A percentile compares a stretch with the other conserved stretches of the same genome.
These are phyloP conservation scores for Chromobotia macracanthus DNA, from an alignment of 2,797 vertebrate species.

Conservation along the genomic window DNA sequence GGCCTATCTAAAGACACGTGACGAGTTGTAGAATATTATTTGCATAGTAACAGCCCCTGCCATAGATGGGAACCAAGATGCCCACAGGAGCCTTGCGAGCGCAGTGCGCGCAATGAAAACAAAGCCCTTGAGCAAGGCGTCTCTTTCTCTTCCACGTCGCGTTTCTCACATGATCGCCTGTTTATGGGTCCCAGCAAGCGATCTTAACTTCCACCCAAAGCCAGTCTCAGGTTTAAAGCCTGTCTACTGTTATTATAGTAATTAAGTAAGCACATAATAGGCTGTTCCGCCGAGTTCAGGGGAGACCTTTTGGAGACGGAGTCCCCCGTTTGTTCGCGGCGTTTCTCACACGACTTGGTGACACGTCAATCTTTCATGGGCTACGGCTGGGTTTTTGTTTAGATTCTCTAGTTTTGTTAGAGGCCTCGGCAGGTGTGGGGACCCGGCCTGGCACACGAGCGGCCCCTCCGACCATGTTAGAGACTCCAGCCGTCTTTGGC, in stretches of 20 bases:
- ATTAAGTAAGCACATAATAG: constrained; percentile 99
- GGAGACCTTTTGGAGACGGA: constrained; percentile 94
- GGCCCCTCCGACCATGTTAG: constrained; percentile 76
- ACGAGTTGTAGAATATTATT: constrained; percentile 83
- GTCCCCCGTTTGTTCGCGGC: constrained; percentile 93
- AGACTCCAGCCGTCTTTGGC: constrained; percentile 89
- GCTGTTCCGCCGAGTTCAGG: constrained; percentile 99
- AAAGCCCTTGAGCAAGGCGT: constrained; percentile 77
- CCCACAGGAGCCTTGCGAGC: constrained; percentile 77
- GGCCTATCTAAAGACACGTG: constrained; percentile 93
- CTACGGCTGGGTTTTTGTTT: constrained; percentile 66
- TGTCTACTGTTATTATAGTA: constrained; percentile 99
- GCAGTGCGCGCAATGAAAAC: constrained; percentile 81
- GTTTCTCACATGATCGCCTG: constrained; percentile 86
- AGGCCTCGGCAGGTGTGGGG: constrained; percentile 91
- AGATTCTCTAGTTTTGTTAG: constrained; percentile 82
- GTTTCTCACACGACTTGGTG: constrained; percentile 99
- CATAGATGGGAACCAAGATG: constrained; percentile 78
- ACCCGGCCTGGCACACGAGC: constrained; percentile 93
- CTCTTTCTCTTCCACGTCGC: constrained; percentile 77
- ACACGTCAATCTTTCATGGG: constrained; percentile 94
- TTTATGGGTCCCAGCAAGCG: constrained; percentile 88
- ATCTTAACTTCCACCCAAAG: constrained; percentile 80
- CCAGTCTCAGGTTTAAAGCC: constrained; percentile 91
- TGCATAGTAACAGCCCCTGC: constrained; percentile 83